Percentiles rank a stretch among this genome's conserved stretches.
These are phyloP conservation scores for Quadroppia sp. DNA, from an alignment of 2,888 invertebrate species.

Conservation along the genomic window DNA sequence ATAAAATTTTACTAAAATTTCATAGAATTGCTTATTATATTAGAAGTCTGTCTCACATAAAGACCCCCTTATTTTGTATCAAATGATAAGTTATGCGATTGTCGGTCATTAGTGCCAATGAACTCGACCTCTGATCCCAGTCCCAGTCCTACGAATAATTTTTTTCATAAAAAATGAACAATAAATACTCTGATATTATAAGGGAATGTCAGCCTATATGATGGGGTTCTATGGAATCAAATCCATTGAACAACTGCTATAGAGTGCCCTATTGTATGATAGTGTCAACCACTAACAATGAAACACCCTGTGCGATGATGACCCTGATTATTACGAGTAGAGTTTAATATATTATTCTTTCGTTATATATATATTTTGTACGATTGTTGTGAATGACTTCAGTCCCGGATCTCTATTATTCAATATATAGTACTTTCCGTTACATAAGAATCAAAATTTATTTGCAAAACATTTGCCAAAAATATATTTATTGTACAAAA, in stretches of 20 bases:
- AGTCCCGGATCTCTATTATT: constrained; percentile 22
- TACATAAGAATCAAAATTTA: background rate
- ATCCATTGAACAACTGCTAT: no score
- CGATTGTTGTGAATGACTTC: background rate
- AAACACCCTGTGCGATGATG: no score
- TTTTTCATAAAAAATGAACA: background rate
- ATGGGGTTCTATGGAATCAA: no score
- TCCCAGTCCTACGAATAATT: background rate
- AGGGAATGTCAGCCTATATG: no score
- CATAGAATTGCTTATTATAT: background rate
- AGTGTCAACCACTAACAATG: no score
- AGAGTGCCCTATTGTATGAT: no score
- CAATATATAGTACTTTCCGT: background rate
- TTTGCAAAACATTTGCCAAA: background rate
- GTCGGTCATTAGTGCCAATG: constrained; percentile 31
- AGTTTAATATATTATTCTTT: no score
- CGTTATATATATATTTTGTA: no score
- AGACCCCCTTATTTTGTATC: background rate
- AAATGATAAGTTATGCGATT: background rate
- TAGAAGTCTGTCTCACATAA: background rate
- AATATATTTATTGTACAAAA: background rate
- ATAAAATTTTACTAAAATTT: background rate
- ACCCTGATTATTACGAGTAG: no score
- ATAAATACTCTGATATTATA: background rate
- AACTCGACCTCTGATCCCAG: background rate